Evolutionary conservation across 2,797 vertebrate species (phyloP).

Genomic region (Neoniphon sammara): DNA sequence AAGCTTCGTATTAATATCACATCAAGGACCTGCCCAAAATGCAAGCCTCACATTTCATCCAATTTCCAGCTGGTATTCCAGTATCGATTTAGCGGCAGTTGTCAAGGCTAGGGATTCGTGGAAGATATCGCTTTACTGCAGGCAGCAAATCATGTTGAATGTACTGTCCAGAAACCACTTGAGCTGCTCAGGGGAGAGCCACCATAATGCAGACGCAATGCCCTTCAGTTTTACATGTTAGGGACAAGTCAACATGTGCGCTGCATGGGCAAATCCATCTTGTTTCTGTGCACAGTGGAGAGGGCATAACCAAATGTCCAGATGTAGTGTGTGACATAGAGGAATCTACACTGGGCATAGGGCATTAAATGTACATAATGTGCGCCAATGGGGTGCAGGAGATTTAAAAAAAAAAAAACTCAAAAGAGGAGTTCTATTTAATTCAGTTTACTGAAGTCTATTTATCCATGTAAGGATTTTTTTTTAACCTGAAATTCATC

Average conservation of each 20-base stretch:
- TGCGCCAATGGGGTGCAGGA: constrained; percentile 13
- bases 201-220: constrained; percentile 50
- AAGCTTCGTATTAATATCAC: constrained; percentile 64
- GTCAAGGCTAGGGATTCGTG: constrained; percentile 12
- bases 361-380: constrained; percentile 18
- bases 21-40: constrained; percentile 57
- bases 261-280: constrained; percentile 56
- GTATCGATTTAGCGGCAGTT: constrained; percentile 35
- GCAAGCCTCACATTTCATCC: constrained; percentile 29
- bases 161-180: constrained; percentile 32
- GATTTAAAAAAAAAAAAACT: too few species aligned
- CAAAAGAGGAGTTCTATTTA: background rate
- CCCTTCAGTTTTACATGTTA: constrained; percentile 44
- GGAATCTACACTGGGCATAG: constrained; percentile 26
- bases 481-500: constrained; percentile 30
- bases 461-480: too few species aligned
- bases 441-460: constrained; percentile 19
- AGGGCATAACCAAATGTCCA: constrained; percentile 42
- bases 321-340: constrained; percentile 22
- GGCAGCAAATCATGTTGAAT: constrained; percentile 47
- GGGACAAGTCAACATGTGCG: constrained; percentile 42
- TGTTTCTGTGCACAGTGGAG: constrained; percentile 35
- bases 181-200: constrained; percentile 32
- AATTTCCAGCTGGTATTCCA: constrained; percentile 45
- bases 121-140: constrained; percentile 31